Evolutionary conservation across 2,888 invertebrate species (phyloP).

Genomic region (Scaeva pyrastri): DNA sequence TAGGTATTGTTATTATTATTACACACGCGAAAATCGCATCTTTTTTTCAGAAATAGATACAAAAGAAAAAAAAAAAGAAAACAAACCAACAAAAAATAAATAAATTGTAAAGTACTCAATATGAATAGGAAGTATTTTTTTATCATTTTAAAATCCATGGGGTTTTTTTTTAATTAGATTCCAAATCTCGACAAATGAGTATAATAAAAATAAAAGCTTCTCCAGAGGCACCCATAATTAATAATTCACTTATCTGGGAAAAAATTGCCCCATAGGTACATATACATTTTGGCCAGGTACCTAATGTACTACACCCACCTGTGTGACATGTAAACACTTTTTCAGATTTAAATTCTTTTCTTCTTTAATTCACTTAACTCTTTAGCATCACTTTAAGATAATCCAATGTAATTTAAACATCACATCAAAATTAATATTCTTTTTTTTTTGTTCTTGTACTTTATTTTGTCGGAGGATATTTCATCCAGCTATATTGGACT

Average conservation of each 20-base stretch:
- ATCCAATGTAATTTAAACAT: constrained; percentile 40
- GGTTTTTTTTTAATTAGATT: constrained; percentile 45
- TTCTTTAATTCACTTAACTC: constrained; percentile 31
- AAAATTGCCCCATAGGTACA: neutral
- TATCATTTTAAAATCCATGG: neutral
- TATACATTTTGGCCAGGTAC: constrained; percentile 17
- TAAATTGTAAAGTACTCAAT: neutral
- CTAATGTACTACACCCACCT: constrained; percentile 59
- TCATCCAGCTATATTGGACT: constrained; percentile 37
- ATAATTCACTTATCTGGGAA: constrained; percentile 49
- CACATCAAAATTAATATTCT: constrained; percentile 1
- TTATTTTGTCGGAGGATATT: constrained; percentile 36
- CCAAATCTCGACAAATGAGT: constrained; percentile 57
- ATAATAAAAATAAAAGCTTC: constrained; percentile 72
- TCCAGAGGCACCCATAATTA: constrained; percentile 45
- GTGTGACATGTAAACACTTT: constrained; percentile 60
- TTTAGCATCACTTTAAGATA: constrained; percentile 47
- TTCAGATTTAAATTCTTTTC: constrained; percentile 10
- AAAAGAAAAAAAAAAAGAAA: neutral
- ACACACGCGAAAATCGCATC: constrained; percentile 49
- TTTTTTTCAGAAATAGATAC: neutral
- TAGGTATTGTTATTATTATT: constrained; percentile 8
- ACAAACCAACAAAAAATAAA: too few relatives aligned
- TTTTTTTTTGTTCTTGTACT: neutral
- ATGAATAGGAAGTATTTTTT: neutral